A percentile compares a stretch with the other conserved stretches of the same genome.
phyloP scores from a whole-genome alignment of 2,888 invertebrate genomes.

The Bombylius discolor region DNA sequence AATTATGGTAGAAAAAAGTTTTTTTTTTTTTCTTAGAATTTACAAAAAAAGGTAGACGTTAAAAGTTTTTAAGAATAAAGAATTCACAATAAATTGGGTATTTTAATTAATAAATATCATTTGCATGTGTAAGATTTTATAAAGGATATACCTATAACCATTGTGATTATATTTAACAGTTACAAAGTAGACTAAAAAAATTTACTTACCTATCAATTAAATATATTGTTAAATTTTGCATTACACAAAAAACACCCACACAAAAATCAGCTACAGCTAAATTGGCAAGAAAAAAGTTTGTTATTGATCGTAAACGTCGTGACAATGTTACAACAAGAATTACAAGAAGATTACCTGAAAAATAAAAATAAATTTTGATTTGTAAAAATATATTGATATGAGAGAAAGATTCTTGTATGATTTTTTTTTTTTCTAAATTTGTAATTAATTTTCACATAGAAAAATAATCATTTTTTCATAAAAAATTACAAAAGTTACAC shows the following conservation, averaged over 20 bases:
- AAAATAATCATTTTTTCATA: no score
- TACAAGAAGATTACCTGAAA: conserved; percentile 73
- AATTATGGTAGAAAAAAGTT: no score
- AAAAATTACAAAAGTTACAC: no score
- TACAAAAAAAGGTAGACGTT: no score
- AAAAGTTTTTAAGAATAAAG: no score
- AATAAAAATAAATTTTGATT: neutral
- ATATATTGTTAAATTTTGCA: conserved; percentile 75
- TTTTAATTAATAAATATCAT: neutral
- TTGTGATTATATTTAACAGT: neutral
- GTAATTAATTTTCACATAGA: no score
- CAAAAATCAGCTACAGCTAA: conserved; percentile 82
- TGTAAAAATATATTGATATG: no score
- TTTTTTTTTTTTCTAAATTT: no score
- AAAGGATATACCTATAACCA: neutral
- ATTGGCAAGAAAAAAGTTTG: conserved; percentile 85
- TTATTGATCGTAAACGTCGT: conserved; percentile 69
- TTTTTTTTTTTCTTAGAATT: no score
- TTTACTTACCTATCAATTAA: conserved; percentile 55
- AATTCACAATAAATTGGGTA: no score
- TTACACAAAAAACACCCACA: conserved; percentile 84
- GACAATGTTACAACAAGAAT: conserved; percentile 75
- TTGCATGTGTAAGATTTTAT: neutral
- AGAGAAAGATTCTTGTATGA: no score
- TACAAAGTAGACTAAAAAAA: neutral